Base-by-base conservation (phyloP, 2,888 invertebrate genomes). In the Lochmaea capreae region DNA sequence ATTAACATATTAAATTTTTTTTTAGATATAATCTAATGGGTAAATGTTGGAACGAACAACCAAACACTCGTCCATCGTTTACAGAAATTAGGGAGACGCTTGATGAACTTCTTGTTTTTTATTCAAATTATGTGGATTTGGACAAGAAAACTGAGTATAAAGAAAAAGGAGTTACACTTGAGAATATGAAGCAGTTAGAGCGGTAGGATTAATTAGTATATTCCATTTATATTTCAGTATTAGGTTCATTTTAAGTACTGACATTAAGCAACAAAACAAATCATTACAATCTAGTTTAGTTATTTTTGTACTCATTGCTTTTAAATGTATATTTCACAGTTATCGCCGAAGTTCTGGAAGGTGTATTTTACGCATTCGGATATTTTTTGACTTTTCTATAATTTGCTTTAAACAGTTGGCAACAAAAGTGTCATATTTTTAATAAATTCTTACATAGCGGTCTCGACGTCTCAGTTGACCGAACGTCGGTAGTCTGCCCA, bases 11-110 rank as follows among this genome's bases (percentile, higher is more conserved):
- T 2, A 3, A 26, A 52, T 69, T 73, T 75, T 74, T 73, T 82
- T 84, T 67, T 81, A 95, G 95, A 57, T 96, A 95, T 84, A 88
- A 91, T 57, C 85, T 95, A 67, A 95, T 96, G 95, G 80, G 88
- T 18, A 89, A 90, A 0, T 95, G 95, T 83, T 96, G 96, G 95
- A 89, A 90, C 71, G 88, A 88, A 2, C 88, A 89, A 67, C 93
- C 95, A 0, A 89, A 89, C 74, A 90, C 91, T 22, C 88, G 95
- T 73, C 95, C 95, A 0, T 91, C 91, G 18, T 96, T 96, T 86
- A 85, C 88, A 0, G 90, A 92, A 78, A 88, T 95, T 65, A 87
- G 88, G 76, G 83, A 83, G 77, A 85, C 85, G 71, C 85, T 90
- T 26, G 91, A 91, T 65, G 84, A 80, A 5, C 84, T 91, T 43